These are phyloP conservation scores for Ranitomeya imitator DNA, from an alignment of 2,113 vertebrate genomes.

Conservation along the genomic window DNA sequence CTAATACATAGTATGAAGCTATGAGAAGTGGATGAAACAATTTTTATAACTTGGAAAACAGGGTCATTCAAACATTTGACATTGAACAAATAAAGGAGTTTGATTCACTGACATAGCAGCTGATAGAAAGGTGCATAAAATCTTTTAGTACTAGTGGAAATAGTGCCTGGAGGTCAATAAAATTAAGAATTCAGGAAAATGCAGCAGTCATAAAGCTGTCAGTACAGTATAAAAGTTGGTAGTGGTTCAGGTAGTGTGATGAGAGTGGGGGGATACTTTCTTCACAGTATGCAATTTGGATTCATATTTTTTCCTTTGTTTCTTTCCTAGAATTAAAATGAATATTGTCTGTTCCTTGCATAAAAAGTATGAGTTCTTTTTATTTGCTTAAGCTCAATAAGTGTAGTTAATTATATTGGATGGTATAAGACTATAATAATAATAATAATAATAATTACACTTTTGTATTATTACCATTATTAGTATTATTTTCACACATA, in stretches of 20 bases:
- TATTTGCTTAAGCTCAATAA: background rate
- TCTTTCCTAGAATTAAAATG: background rate
- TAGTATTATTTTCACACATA: background rate
- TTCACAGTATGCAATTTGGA: background rate
- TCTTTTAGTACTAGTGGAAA: constrained; percentile 50
- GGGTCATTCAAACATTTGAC: constrained; percentile 50
- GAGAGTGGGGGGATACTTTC: background rate
- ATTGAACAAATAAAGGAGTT: constrained; percentile 51
- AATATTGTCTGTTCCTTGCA: background rate
- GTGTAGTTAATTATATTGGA: background rate
- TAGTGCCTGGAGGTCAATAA: constrained; percentile 48
- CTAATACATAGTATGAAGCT: constrained; percentile 23
- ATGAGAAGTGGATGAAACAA: constrained; percentile 32
- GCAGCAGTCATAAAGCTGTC: constrained; percentile 45
- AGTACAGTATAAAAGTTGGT: constrained; percentile 34
- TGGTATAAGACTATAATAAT: background rate
- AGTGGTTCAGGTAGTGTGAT: constrained; percentile 7
- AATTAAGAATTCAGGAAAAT: constrained; percentile 47
- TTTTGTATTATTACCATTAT: background rate
- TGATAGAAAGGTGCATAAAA: constrained; percentile 52
- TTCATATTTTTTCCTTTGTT: background rate
- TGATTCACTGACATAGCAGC: constrained; percentile 49
- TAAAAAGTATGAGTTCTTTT: background rate
- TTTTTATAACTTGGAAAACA: constrained; percentile 43
- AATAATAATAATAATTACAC: no score